Percentiles rank a stretch among this genome's conserved stretches.
phyloP scores from a whole-genome alignment of 2,888 invertebrate genomes.

The Melanchra persicariae region DNA sequence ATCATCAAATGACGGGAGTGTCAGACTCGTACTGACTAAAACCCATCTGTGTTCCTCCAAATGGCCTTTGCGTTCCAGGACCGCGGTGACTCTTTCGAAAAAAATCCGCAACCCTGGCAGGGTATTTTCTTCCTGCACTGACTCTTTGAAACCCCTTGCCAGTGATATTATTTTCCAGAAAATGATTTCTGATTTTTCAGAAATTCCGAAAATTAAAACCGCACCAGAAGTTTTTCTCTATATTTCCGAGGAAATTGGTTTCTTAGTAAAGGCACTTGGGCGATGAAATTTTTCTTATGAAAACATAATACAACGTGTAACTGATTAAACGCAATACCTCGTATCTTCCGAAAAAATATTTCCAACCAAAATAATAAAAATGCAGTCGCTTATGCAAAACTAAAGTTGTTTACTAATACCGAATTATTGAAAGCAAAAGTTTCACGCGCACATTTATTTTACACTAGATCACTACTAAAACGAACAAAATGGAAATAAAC shows the following conservation, averaged over 20 bases:
- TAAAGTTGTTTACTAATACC: neutral
- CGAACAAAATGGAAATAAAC: too few relatives aligned
- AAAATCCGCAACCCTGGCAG: too few relatives aligned
- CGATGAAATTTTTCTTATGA: too few relatives aligned
- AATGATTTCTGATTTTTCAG: too few relatives aligned
- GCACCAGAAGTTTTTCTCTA: neutral
- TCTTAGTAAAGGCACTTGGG: neutral
- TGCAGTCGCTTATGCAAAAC: neutral
- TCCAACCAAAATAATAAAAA: neutral
- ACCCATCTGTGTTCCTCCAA: too few relatives aligned
- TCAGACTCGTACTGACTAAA: too few relatives aligned
- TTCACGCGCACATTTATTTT: neutral
- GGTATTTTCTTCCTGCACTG: neutral
- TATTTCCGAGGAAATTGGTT: neutral
- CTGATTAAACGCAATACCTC: too few relatives aligned
- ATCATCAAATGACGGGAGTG: too few relatives aligned
- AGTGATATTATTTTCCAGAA: too few relatives aligned
- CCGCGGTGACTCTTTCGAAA: too few relatives aligned
- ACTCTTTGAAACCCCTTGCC: neutral
- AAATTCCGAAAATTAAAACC: neutral
- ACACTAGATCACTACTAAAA: too few relatives aligned
- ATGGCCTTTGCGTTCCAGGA: too few relatives aligned
- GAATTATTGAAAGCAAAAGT: neutral
- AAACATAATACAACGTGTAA: neutral
- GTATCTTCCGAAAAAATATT: neutral